Evolutionary conservation across 2,113 vertebrate species (phyloP), one percentile per base, ranked within the genome.

Genomic region (Rhombomys opimus): DNA sequence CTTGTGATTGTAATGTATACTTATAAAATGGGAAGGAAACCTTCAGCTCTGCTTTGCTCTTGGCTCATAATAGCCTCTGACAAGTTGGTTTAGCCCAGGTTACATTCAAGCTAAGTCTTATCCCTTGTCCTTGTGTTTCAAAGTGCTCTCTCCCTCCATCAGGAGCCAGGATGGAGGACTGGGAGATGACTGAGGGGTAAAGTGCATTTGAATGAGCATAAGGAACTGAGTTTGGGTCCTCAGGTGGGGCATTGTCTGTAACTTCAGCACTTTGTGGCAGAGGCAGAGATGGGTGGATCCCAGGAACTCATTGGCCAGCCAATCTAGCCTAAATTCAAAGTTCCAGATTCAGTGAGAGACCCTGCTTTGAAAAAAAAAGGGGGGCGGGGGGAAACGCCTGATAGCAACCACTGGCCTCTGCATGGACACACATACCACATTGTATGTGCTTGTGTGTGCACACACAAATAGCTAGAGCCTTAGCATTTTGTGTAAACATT

Each of bases 401-500:
- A 61, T 8, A 82, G 57, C 12, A 61, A 46, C 80, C 54, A 35
- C 54, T 61, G 57, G 32, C 54, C 54, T 81, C 54, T 17, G 23
- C 57, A 18, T 30, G 81, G n/a, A 30, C 61, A 46, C 14, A 46
- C 7, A 38, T 38, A 17, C 5, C 65, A 8, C 65, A 8, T 30
- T 65, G 15, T 17, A 41, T 65, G 15, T 85, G 61, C 82, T 46
- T 22, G 17, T 35, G 15, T 35, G 15, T 35, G 4, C 5, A 12
- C 5, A 86, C 63, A 86, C 8, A 65, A 11, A 65, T 27, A 86
- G 41, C 38, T 25, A 67, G 30, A 50, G 15, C 50, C 20, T 50
- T 86, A n/a, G 75, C 15, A 84, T 67, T 61, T 35, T 52, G 4
- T 95, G 20, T 93, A 82, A 41, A 46, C 54, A 86, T 94, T 93